Conservation (phyloP, 2,888 invertebrate genomes). For the Zaprionus bogoriensis region DNA sequence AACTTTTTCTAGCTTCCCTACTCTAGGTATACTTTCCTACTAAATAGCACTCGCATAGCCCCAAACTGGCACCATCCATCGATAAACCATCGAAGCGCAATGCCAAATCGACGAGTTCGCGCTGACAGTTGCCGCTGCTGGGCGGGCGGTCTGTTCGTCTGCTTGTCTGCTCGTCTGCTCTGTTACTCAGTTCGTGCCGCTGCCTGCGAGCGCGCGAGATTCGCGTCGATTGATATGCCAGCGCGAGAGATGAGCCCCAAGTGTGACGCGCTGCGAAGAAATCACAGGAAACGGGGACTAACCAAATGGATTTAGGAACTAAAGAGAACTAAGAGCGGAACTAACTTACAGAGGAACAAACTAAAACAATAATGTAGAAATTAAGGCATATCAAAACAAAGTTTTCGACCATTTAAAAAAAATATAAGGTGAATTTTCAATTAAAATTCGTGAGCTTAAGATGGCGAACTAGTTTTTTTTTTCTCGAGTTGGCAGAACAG, state of each 20-base stretch:
- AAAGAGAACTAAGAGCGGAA: too few relatives aligned
- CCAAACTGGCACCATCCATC: background rate
- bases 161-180: conserved; percentile 6
- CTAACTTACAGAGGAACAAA: too few relatives aligned
- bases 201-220: conserved; percentile 30
- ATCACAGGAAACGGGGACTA: background rate
- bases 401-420: too few relatives aligned
- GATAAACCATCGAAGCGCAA: conserved; percentile 35
- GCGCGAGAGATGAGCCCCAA: background rate
- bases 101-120: conserved; percentile 30
- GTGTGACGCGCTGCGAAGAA: background rate
- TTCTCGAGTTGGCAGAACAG: too few relatives aligned
- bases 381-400: too few relatives aligned
- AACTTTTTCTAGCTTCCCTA: background rate
- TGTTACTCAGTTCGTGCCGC: conserved; percentile 49
- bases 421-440: too few relatives aligned
- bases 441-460: too few relatives aligned
- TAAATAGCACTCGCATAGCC: background rate
- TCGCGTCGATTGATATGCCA: conserved; percentile 42
- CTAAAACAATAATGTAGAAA: too few relatives aligned
- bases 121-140: conserved; percentile 26
- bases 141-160: conserved; percentile 27
- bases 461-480: too few relatives aligned
- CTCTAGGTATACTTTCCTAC: background rate
- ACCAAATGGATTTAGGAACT: too few relatives aligned